Evolutionary conservation across 2,113 vertebrate genomes (phyloP), one percentile per base, ranked within the genome.

Genomic region (Sinosuthora webbiana): DNA sequence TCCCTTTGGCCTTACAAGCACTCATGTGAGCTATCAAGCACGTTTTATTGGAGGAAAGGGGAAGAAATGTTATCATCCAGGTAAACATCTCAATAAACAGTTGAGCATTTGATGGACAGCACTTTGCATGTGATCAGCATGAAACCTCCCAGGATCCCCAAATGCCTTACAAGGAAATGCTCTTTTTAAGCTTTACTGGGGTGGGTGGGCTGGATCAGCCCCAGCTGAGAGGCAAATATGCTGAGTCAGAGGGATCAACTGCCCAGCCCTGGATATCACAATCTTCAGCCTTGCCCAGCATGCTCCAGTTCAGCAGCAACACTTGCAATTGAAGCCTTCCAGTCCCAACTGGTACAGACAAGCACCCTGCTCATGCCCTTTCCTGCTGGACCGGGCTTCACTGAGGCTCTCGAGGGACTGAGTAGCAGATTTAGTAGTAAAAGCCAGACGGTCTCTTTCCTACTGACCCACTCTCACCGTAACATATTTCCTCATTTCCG

Each of bases 401-500:
- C 22, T 5, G 20, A 90, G 42, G 42, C 64, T 90, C 83, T 87
- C 10, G 0, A 96, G 74, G 65, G 73, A 95, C 22, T 91, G 15
- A 94, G 37, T 8, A 92, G 64, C 5, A 86, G 79, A 94, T 73
- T 95, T 23, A 94, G 53, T 11, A 84, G 73, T 1, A 86, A 73
- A 88, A 93, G 74, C 49, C 79, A 96, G 80, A 68, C 30, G 1
- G 56, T 83, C 86, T 95, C 83, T 62, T 76, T 95, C 65, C 86
- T 86, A 49, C 88, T 69, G 76, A 93, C 93, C 90, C 50, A 8
- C 70, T 95, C 86, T 11, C 89, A 95, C 87, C 21, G 1, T 92
- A 87, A 91, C 57, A 56, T 68, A 87, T 73, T 95, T 87, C 92
- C 92, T 93, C 92, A 92, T 89, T 92, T 95, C 92, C 10, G 4